Evolutionary conservation across 2,113 vertebrate genomes (phyloP).

Genomic region (Thunnus thynnus): DNA sequence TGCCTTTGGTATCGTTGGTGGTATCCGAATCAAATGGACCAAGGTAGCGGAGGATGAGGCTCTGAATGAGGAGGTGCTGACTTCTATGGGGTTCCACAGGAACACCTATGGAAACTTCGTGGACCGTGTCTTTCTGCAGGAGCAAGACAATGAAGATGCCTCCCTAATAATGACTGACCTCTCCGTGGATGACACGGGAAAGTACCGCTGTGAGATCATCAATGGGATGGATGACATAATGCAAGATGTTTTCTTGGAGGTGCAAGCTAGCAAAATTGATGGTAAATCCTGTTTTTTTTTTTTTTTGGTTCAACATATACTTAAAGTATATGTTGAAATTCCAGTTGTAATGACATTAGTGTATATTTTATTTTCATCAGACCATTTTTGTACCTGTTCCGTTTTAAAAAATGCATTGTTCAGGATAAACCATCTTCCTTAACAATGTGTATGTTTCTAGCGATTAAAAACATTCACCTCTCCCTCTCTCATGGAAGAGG

Average conservation of each 20-base stretch:
- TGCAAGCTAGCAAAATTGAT: constrained; percentile 78
- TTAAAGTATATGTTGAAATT: too few species aligned
- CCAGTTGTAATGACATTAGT: background rate
- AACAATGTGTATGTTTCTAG: constrained; percentile 1
- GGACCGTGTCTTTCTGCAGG: constrained; percentile 85
- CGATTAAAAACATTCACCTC: constrained; percentile 33
- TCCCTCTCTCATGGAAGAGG: constrained; percentile 7
- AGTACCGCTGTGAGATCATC: constrained; percentile 93
- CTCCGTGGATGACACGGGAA: constrained; percentile 88
- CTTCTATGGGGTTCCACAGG: constrained; percentile 92
- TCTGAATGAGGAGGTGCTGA: constrained; percentile 89
- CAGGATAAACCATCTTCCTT: background rate
- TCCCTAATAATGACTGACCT: constrained; percentile 89
- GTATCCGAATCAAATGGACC: constrained; percentile 93
- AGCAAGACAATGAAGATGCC: constrained; percentile 85
- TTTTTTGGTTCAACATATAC: background rate
- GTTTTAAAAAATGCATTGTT: background rate
- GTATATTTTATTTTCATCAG: background rate
- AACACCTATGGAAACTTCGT: constrained; percentile 89
- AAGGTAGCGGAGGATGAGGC: constrained; percentile 90
- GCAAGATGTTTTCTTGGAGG: constrained; percentile 86
- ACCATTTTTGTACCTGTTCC: background rate
- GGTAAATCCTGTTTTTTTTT: constrained; percentile 64
- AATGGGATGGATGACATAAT: constrained; percentile 89
- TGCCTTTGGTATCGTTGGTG: constrained; percentile 80